Evolutionary conservation across 1,140 invertebrate genomes (phyloP).

Genomic region (Drosophila punjabiensis): DNA sequence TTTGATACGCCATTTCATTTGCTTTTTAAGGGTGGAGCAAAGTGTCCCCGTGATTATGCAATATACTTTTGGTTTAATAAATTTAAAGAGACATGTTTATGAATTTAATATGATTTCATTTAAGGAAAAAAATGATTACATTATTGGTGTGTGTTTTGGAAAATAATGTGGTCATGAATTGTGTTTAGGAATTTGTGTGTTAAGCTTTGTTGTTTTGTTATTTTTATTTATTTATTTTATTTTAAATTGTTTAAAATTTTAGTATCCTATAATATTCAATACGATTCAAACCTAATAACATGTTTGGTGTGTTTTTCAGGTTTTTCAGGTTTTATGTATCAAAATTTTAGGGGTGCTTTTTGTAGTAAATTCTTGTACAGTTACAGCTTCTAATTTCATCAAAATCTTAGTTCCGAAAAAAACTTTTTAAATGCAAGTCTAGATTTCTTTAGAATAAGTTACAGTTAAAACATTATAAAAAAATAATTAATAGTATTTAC

Average conservation of each 20-base stretch:
- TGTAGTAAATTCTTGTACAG: background rate
- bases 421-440: background rate
- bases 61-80: constrained; percentile 14
- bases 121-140: background rate
- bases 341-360: background rate
- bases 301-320: background rate
- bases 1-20: constrained; percentile 8
- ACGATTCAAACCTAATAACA: background rate
- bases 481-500: background rate
- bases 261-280: background rate
- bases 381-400: background rate
- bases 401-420: background rate
- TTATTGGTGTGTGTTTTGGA: background rate
- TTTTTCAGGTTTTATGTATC: background rate
- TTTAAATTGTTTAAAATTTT: background rate
- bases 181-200: background rate
- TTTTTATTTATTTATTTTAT: background rate
- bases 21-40: constrained; percentile 9
- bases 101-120: background rate
- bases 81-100: background rate
- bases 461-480: background rate
- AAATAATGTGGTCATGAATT: background rate
- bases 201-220: too few species aligned
- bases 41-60: constrained; percentile 18
- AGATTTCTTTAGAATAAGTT: background rate